phyloP scores from a whole-genome alignment of 2,888 invertebrate species.

The Diaperis boleti region DNA sequence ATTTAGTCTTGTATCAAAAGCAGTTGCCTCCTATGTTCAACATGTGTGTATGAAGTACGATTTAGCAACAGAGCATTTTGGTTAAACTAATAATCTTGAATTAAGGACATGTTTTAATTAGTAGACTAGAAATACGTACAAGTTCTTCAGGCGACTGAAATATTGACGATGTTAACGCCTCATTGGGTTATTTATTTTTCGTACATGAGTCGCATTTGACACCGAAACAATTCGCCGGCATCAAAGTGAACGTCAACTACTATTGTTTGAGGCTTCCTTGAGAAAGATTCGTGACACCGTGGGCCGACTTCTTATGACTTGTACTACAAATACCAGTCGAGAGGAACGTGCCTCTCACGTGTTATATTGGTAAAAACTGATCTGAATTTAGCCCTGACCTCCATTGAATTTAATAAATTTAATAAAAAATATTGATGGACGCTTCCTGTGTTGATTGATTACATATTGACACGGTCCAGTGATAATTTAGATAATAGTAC shows the following conservation, averaged over 20 bases:
- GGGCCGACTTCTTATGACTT: background rate
- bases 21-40: too few relatives aligned
- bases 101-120: too few relatives aligned
- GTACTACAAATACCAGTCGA: slow-evolving; percentile 2
- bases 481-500: too few relatives aligned
- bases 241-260: slow-evolving; percentile 10
- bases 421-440: too few relatives aligned
- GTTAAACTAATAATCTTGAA: too few relatives aligned
- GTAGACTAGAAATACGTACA: too few relatives aligned
- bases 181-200: background rate
- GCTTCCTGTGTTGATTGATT: too few relatives aligned
- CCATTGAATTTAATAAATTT: background rate
- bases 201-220: background rate
- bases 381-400: background rate
- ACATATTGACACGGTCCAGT: too few relatives aligned
- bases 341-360: background rate
- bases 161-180: background rate
- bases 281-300: slow-evolving; percentile 6
- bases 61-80: too few relatives aligned
- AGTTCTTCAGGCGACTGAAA: too few relatives aligned
- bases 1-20: too few relatives aligned
- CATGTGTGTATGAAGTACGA: too few relatives aligned
- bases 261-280: slow-evolving; percentile 13
- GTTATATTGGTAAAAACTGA: background rate
- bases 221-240: background rate